Percentiles rank a stretch among this genome's conserved stretches.
These are phyloP conservation scores for Pseudomugil tenellus DNA, from an alignment of 2,797 vertebrate species.

Conservation along the genomic window DNA sequence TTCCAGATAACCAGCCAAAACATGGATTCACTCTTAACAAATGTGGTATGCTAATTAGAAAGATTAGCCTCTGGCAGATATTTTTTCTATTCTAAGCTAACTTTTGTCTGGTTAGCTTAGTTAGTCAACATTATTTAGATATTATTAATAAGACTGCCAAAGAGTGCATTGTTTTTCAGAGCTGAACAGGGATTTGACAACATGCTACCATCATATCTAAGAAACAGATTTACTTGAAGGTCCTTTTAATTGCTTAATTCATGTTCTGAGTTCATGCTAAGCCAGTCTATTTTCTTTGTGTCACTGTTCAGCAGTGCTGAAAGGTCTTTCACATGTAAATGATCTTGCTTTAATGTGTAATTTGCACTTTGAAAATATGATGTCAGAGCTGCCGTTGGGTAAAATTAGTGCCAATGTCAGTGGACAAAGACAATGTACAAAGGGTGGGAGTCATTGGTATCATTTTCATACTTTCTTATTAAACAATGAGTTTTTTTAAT, in stretches of 20 bases:
- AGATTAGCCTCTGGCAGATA: not conserved
- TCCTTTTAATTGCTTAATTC: conserved; percentile 2
- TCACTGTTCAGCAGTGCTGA: conserved; percentile 11
- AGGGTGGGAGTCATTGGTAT: not conserved
- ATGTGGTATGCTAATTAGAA: not conserved
- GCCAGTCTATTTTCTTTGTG: not conserved
- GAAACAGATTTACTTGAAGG: conserved; percentile 48
- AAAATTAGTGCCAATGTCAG: conserved; percentile 6
- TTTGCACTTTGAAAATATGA: conserved; percentile 63
- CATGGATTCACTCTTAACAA: not conserved
- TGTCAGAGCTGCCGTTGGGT: conserved; percentile 9
- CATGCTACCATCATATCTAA: not conserved
- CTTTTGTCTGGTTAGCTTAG: not conserved
- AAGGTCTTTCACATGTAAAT: conserved; percentile 22
- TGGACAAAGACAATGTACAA: conserved; percentile 1
- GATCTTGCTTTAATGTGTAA: conserved; percentile 36
- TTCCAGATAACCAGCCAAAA: too few relatives aligned
- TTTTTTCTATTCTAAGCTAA: not conserved
- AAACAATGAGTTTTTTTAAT: not conserved
- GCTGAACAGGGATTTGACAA: not conserved
- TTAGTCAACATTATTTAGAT: not conserved
- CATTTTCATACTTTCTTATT: not conserved
- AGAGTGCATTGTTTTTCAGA: not conserved
- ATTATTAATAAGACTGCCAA: not conserved
- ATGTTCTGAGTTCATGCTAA: conserved; percentile 10